Evolutionary conservation across 1,140 invertebrate species (phyloP), one percentile per base, ranked within the genome.

Genomic region (Schlechtendalia chinensis): DNA sequence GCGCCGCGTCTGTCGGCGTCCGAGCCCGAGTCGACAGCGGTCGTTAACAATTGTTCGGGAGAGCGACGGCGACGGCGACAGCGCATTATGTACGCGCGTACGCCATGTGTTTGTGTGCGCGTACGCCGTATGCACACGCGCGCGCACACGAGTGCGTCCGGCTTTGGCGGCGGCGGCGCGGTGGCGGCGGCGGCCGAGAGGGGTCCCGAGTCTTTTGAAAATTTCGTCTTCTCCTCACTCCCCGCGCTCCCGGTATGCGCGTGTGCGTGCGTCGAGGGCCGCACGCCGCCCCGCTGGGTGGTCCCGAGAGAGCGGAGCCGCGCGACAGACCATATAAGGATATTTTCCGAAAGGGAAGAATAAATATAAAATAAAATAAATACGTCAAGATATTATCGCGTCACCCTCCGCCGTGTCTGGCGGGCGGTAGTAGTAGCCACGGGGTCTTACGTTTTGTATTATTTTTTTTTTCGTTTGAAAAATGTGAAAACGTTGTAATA

Each of bases 321-420:
- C n/a, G 22, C 27, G 63, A 17, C 65, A 32, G 11, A 22, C n/a
- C 14, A 1, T 16, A 67, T 1, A 47, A 67, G n/a, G 47, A 53
- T 53, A n/a, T 53, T 71, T 53, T 71, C 67, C 47, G 47, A 71
- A 53, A 71, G 47, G 32, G 67, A 53, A 27, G 47, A 27, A 53
- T 27, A 67, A 67, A 67, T 45, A 45, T 65, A 29, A 32, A 65
- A 65, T 47, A 50, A 71, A 71, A 71, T 53, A 71, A 50, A 71
- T 71, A 71, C 47, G 47, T 71, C 67, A 19, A 71, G 67, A 71
- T 53, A 71, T 22, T 4, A 71, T 71, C 45, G 47, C 50, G 10
- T 8, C 32, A n/a, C n/a, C n/a, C n/a, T n/a, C n/a, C n/a, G n/a
- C 32, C 32, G 32, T 17, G 22, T 27, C 63, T 61, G 27, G 65